These are phyloP conservation scores for Osmerus eperlanus DNA, from an alignment of 2,113 vertebrate species.

Conservation along the genomic window DNA sequence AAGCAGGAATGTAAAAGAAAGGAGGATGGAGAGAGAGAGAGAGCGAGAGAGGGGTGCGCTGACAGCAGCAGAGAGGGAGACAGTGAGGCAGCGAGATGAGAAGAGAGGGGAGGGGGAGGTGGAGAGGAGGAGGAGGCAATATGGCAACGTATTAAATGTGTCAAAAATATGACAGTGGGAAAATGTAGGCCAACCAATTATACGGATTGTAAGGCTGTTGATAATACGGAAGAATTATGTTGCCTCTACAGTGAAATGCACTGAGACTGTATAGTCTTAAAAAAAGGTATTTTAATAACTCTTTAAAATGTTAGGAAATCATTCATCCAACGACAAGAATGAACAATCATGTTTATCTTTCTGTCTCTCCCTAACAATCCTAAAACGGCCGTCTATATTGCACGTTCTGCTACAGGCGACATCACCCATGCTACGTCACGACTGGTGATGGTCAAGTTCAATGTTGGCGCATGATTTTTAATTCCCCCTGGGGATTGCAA, in stretches of 20 bases:
- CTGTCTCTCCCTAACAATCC: no score
- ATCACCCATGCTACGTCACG: background rate
- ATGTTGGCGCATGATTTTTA: background rate
- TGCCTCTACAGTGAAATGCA: no score
- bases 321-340: background rate
- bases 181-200: background rate
- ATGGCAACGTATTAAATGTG: conserved; percentile 48
- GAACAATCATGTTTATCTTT: no score
- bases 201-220: conserved; percentile 5
- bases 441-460: background rate
- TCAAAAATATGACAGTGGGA: conserved; percentile 36
- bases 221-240: no score
- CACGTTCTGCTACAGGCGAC: no score
- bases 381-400: no score
- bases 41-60: background rate
- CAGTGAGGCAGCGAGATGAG: background rate
- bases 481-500: background rate
- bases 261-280: background rate
- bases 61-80: conserved; percentile 5
- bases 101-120: background rate
- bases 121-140: conserved; percentile 40
- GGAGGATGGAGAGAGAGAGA: conserved; percentile 15
- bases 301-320: background rate
- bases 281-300: background rate
- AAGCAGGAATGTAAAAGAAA: conserved; percentile 21